Conservation (phyloP, 2,888 invertebrate genomes). For the Melieria omissa region DNA sequence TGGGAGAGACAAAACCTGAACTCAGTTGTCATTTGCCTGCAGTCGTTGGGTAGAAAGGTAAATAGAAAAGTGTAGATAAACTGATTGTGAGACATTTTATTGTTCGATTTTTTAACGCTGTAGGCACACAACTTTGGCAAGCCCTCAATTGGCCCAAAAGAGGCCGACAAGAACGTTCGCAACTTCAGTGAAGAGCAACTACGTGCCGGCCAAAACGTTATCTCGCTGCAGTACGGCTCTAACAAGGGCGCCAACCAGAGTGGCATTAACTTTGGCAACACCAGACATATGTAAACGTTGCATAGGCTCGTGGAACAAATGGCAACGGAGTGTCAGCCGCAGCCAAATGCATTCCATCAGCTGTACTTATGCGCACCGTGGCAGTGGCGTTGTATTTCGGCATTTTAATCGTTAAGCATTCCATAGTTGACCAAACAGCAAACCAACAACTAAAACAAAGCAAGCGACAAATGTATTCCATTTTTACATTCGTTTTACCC, state of each 20-base stretch:
- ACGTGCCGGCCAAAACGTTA: slow-evolving; percentile 91
- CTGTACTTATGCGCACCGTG: not conserved
- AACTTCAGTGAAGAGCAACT: slow-evolving; percentile 95
- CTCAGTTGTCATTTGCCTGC: slow-evolving; percentile 94
- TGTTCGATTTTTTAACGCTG: slow-evolving; percentile 41
- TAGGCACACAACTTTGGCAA: slow-evolving; percentile 85
- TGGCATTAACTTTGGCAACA: slow-evolving; percentile 97
- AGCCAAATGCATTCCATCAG: not conserved
- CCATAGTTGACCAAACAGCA: slow-evolving; percentile 38
- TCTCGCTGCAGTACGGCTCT: slow-evolving; percentile 94
- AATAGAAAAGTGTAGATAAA: slow-evolving; percentile 30
- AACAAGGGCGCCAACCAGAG: slow-evolving; percentile 98
- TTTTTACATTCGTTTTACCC: slow-evolving; percentile 48
- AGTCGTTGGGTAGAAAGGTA: slow-evolving; percentile 95
- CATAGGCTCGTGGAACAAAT: slow-evolving; percentile 5
- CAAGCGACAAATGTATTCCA: slow-evolving; percentile 42
- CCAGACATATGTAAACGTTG: slow-evolving; percentile 89
- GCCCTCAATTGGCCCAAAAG: slow-evolving; percentile 94
- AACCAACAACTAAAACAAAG: slow-evolving; percentile 35
- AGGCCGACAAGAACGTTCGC: slow-evolving; percentile 93
- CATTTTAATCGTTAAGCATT: slow-evolving; percentile 44
- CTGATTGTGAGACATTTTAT: not conserved
- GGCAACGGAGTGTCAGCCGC: not conserved
- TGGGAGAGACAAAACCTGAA: slow-evolving; percentile 97
- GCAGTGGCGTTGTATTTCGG: not conserved